A percentile compares a stretch with the other conserved stretches of the same genome.
Evolutionary conservation across 2,113 vertebrate genomes (phyloP).

Genomic region (Gulo gulo): DNA sequence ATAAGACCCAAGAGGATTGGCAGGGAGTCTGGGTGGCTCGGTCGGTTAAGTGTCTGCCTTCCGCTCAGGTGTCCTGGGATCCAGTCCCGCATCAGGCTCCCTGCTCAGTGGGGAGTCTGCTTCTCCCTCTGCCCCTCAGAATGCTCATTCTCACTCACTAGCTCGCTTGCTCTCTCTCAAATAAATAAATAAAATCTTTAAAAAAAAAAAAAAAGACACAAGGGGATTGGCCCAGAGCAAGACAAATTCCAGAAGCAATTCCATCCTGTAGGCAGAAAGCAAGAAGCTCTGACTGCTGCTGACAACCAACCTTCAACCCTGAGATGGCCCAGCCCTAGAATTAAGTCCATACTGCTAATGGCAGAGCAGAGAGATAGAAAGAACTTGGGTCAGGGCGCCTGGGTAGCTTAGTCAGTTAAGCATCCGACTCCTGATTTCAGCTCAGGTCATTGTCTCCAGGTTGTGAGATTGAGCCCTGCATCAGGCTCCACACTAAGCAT

Average conservation of each 20-base stretch:
- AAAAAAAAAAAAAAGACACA: background rate
- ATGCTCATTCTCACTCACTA: too few species aligned
- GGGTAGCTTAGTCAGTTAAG: background rate
- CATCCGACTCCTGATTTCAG: background rate
- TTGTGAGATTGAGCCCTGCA: background rate
- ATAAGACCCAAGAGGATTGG: background rate
- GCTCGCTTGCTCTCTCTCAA: too few species aligned
- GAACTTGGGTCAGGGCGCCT: background rate
- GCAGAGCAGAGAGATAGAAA: background rate
- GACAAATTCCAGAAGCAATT: background rate
- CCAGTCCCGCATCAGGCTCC: rapidly evolving
- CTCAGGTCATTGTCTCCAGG: background rate
- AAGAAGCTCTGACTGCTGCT: background rate
- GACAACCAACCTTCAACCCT: background rate
- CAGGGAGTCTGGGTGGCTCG: too few species aligned
- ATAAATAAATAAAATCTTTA: too few species aligned
- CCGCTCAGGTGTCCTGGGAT: too few species aligned
- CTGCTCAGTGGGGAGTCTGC: too few species aligned
- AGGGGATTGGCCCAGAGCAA: background rate
- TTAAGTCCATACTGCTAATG: background rate
- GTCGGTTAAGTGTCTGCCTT: too few species aligned
- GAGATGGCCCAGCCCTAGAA: background rate
- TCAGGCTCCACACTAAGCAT: background rate
- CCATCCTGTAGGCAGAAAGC: background rate
- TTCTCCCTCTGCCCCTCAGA: too few species aligned